phyloP scores from a whole-genome alignment of 2,888 invertebrate species.

The Proisotoma minuta region DNA sequence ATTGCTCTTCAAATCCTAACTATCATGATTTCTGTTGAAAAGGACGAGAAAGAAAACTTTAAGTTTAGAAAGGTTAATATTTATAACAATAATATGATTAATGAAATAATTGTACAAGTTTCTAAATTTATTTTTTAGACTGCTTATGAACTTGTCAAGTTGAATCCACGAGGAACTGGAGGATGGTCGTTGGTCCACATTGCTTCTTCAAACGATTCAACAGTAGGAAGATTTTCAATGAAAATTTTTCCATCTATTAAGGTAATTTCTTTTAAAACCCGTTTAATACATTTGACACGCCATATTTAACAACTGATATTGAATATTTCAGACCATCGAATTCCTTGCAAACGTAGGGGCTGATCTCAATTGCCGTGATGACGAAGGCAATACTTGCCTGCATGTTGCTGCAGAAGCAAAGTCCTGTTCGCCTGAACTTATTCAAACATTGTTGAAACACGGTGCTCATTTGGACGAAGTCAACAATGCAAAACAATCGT shows the following conservation, averaged over 20 bases:
- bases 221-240: constrained; percentile 46
- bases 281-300: not conserved
- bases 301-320: not conserved
- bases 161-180: constrained; percentile 38
- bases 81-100: not conserved
- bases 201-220: constrained; percentile 45
- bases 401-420: constrained; percentile 66
- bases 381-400: constrained; percentile 82
- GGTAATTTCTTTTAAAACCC: constrained; percentile 29
- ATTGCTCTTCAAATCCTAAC: constrained; percentile 57
- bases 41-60: constrained; percentile 43
- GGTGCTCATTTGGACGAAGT: constrained; percentile 83
- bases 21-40: constrained; percentile 43
- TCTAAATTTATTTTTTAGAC: constrained; percentile 34
- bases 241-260: constrained; percentile 47
- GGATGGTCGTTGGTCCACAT: constrained; percentile 46
- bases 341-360: constrained; percentile 78
- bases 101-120: too few species aligned
- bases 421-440: constrained; percentile 63
- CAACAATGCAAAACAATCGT: constrained; percentile 71
- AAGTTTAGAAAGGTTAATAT: constrained; percentile 46
- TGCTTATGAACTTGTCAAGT: constrained; percentile 46
- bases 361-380: constrained; percentile 71
- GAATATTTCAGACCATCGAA: constrained; percentile 61
- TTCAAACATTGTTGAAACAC: constrained; percentile 66